A percentile compares a stretch with the other conserved stretches of the same genome.
Evolutionary conservation across 2,797 vertebrate species (phyloP).

Genomic region (Tapirus indicus): DNA sequence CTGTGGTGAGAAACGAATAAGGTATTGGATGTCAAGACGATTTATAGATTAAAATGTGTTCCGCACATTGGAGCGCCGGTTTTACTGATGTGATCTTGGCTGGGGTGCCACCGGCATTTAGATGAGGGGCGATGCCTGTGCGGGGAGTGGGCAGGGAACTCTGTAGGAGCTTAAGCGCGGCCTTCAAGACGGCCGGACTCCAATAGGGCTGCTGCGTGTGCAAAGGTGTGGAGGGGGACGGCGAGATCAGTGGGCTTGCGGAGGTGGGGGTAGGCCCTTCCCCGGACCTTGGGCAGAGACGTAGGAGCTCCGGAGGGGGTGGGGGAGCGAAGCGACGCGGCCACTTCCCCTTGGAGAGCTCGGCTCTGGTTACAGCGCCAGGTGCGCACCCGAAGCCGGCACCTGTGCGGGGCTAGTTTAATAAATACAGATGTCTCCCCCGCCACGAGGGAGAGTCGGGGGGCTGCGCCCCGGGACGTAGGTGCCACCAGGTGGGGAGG

Average conservation of each 20-base stretch:
- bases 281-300: neutral
- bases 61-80: neutral
- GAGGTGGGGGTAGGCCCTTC: neutral
- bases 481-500: neutral
- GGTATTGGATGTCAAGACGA: neutral
- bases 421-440: conserved; percentile 20
- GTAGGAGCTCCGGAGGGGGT: neutral
- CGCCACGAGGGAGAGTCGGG: neutral
- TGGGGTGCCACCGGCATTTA: neutral
- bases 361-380: neutral
- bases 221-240: neutral
- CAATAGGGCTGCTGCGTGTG: neutral
- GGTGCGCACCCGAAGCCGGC: neutral
- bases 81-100: neutral
- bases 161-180: accelerated
- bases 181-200: neutral
- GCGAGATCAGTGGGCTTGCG: neutral
- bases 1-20: neutral
- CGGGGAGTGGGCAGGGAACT: neutral
- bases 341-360: neutral
- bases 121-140: too few relatives aligned
- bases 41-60: neutral
- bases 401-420: neutral
- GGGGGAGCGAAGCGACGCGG: neutral
- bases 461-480: neutral